Base-by-base conservation (phyloP, 1,140 invertebrate species). In the Leptinotarsa defecta region DNA sequence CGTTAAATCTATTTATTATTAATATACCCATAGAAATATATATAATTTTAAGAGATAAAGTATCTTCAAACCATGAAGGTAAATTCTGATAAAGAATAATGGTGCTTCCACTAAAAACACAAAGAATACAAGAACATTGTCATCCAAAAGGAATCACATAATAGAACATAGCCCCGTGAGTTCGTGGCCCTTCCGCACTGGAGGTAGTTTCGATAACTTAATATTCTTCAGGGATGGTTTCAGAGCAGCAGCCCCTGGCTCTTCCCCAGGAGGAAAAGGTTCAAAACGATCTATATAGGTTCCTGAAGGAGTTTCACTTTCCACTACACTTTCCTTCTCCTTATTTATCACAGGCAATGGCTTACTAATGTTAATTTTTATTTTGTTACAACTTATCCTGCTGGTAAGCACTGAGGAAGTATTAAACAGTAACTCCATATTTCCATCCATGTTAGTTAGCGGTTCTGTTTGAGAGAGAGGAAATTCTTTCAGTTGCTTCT, bases 291-390 rank as follows among this genome's bases (percentile, higher is more conserved):
- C 85, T 71, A 77, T 76, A 76, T 78, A 68, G 8, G 71, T 74
- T 61, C 77, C 79, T 27, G 78, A 63, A 22, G 72, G 65, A 13
- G 75, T 63, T 57, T 76, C 71, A 13, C 22, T 43, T n/a, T 49
- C 20, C 70, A 81, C 64, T 68, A 6, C 4, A 74, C 5, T 48
- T 71, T 81, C 79, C 73, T 76, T 78, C 79, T 83, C 81, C 79
- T 82, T 85, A 72, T 72, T 80, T 79, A 86, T 86, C 76, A 87
- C 83, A 68, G 86, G 85, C 34, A 91, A 82, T 19, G 91, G 87
- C 84, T 93, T 93, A 75, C 90, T 91, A 77, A 94, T 94, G 86
- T 94, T 95, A 82, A 95, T 94, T 81, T 93, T 92, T 75, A 95
- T 95, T 81, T 89, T 91, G 73, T 89, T 89, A 74, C 87, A 81